phyloP scores from a whole-genome alignment of 2,113 vertebrate species.

The Anarrhichthys ocellatus region DNA sequence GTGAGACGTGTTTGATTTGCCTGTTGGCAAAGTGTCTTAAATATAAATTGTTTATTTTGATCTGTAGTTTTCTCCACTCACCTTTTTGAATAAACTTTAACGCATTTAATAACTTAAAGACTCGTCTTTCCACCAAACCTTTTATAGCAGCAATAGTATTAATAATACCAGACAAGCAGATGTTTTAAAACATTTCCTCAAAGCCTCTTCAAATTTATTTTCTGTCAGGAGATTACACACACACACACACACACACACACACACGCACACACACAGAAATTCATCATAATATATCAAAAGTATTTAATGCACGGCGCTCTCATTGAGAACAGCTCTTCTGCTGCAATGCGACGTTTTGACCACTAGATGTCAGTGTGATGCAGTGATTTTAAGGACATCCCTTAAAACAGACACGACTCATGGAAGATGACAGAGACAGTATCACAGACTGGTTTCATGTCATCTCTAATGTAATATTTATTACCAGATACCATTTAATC shows the following conservation, averaged over 20 bases:
- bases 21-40: not conserved
- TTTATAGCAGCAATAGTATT: not conserved
- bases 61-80: not conserved
- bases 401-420: no score
- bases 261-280: no score
- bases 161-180: not conserved
- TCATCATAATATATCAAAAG: no score
- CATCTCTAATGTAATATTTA: no score
- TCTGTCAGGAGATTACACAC: not conserved
- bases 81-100: not conserved
- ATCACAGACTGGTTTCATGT: no score
- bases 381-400: no score
- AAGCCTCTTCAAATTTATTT: not conserved
- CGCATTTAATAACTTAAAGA: not conserved
- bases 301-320: no score
- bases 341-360: no score
- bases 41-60: not conserved
- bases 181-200: not conserved
- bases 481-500: no score
- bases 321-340: no score
- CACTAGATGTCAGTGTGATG: no score
- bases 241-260: no score
- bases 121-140: not conserved
- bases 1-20: not conserved
- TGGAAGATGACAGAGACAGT: not conserved